Conservation (phyloP, 2,113 vertebrate species). For the Neolamprologus longior region DNA sequence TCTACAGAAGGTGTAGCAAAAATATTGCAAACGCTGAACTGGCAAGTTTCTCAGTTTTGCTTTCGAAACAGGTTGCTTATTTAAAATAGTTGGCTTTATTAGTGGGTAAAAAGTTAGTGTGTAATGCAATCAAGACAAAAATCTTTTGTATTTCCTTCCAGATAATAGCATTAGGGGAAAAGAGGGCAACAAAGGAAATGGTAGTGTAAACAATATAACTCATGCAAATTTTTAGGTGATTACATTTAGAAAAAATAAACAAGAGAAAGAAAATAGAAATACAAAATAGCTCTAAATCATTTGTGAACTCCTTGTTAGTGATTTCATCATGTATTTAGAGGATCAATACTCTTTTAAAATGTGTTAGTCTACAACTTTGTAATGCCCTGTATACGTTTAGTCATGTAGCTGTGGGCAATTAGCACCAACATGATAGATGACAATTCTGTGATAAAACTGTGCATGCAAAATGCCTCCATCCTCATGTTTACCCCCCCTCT, state of each 20-base stretch:
- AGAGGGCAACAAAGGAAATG: not conserved
- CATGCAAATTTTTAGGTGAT: not conserved
- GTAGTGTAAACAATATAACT: not conserved
- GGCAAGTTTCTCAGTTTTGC: not conserved
- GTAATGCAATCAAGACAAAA: not conserved
- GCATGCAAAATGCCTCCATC: not conserved
- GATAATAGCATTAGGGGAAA: not conserved
- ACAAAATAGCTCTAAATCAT: not conserved
- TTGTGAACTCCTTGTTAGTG: not conserved
- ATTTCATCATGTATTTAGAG: not conserved
- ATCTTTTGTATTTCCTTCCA: not conserved
- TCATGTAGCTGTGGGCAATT: not conserved
- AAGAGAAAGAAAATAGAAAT: not conserved
- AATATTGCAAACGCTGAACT: slow-evolving; percentile 3
- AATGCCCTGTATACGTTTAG: not conserved
- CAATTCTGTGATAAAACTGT: not conserved
- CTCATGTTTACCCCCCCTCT: not conserved
- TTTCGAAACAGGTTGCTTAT: slow-evolving; percentile 33
- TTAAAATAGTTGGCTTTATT: not conserved
- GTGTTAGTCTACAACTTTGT: not conserved
- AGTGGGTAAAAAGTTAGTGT: not conserved
- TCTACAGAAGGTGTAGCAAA: slow-evolving; percentile 9
- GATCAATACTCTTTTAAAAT: not conserved
- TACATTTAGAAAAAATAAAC: not conserved
- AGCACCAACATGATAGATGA: not conserved